Evolutionary conservation across 2,797 vertebrate species (phyloP).

Genomic region (Lagocephalus sceleratus): DNA sequence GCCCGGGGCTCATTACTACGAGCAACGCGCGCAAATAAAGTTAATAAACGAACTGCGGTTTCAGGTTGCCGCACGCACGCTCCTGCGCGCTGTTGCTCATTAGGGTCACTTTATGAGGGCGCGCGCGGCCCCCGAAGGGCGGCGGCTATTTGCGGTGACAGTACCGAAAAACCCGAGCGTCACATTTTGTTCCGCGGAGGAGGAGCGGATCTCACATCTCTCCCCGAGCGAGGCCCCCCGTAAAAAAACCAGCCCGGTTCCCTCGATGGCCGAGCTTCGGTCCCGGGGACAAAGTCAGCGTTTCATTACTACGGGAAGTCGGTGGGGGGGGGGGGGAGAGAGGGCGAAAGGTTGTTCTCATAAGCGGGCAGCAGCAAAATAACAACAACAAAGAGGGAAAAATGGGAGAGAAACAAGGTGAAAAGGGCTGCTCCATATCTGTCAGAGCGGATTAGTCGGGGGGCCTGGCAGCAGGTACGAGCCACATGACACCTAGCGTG

Average conservation of each 20-base stretch:
- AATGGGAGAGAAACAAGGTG: slow-evolving; percentile 57
- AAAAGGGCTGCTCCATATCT: slow-evolving; percentile 69
- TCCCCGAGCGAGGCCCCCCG: slow-evolving; percentile 45
- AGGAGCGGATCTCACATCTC: slow-evolving; percentile 39
- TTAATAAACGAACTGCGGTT: slow-evolving; percentile 59
- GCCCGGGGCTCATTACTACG: slow-evolving; percentile 64
- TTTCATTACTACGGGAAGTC: slow-evolving; percentile 62
- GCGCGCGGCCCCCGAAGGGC: slow-evolving; percentile 49
- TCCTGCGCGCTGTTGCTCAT: slow-evolving; percentile 65
- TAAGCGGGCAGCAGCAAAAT: slow-evolving; percentile 61
- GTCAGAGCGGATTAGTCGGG: slow-evolving; percentile 59
- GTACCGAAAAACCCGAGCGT: slow-evolving; percentile 55
- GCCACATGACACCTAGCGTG: slow-evolving; percentile 66
- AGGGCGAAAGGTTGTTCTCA: slow-evolving; percentile 68
- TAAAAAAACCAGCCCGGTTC: slow-evolving; percentile 51
- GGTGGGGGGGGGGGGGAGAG: slow-evolving; percentile 61
- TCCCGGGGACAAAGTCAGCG: slow-evolving; percentile 44
- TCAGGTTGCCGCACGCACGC: slow-evolving; percentile 62
- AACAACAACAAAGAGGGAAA: slow-evolving; percentile 64
- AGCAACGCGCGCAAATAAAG: slow-evolving; percentile 51
- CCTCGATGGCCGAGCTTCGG: slow-evolving; percentile 56
- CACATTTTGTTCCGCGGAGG: slow-evolving; percentile 62
- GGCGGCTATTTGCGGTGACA: slow-evolving; percentile 41
- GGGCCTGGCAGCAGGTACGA: slow-evolving; percentile 54
- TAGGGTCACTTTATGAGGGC: slow-evolving; percentile 71